Conservation (phyloP, 1,140 invertebrate species). For the Agrilus planipennis region DNA sequence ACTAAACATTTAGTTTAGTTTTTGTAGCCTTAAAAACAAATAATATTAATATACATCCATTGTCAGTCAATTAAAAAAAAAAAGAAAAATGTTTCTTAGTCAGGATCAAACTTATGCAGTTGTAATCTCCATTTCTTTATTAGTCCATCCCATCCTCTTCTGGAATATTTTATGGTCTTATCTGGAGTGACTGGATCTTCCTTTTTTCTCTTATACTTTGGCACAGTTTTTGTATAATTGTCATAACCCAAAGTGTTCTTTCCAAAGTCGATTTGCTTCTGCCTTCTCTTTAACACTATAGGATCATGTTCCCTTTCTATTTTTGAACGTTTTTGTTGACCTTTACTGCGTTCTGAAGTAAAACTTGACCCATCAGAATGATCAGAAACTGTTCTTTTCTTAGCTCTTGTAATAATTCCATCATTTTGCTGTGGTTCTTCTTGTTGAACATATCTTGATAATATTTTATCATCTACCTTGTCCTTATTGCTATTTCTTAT, state of each 20-base stretch:
- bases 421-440: slow-evolving; percentile 3
- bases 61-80: too few species aligned
- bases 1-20: too few species aligned
- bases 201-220: slow-evolving; percentile 51
- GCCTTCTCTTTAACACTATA: slow-evolving; percentile 56
- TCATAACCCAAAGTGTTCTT: slow-evolving; percentile 87
- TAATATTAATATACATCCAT: too few species aligned
- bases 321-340: slow-evolving; percentile 3
- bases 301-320: slow-evolving; percentile 60
- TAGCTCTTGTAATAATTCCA: slow-evolving; percentile 1
- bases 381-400: neutral
- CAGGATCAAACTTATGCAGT: slow-evolving; percentile 70
- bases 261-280: slow-evolving; percentile 92
- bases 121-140: slow-evolving; percentile 77
- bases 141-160: slow-evolving; percentile 80
- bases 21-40: too few species aligned
- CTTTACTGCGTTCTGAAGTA: slow-evolving; percentile 11
- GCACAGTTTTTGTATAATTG: slow-evolving; percentile 58
- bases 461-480: slow-evolving; percentile 6
- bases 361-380: slow-evolving; percentile 5
- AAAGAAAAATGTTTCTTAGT: too few species aligned
- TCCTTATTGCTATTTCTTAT: neutral
- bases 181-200: slow-evolving; percentile 79
- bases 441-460: slow-evolving; percentile 1
- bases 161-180: slow-evolving; percentile 74